A percentile compares a stretch with the other conserved stretches of the same genome.
Evolutionary conservation across 2,113 vertebrate species (phyloP).

Genomic region (Macroglossus sobrinus): DNA sequence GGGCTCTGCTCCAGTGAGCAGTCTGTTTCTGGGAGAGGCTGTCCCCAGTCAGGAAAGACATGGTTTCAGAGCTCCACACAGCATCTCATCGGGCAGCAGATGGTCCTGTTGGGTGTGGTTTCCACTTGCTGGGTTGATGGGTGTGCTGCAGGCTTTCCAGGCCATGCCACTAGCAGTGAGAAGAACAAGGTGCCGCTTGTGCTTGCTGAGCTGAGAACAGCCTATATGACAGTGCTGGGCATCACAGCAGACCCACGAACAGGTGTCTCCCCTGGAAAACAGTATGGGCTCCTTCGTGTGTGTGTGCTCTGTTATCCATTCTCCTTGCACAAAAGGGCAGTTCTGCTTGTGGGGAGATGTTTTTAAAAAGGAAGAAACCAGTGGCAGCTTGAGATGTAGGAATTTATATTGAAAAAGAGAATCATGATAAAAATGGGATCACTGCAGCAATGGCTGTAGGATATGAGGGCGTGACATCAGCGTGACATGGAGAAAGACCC

Average conservation of each 20-base stretch:
- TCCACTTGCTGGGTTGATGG: background rate
- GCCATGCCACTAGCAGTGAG: background rate
- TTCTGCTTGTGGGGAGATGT: background rate
- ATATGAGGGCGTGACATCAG: background rate
- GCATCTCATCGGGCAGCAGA: background rate
- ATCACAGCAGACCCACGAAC: background rate
- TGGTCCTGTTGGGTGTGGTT: background rate
- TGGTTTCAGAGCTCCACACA: background rate
- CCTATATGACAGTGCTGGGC: background rate
- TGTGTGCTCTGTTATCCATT: background rate
- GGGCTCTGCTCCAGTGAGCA: background rate
- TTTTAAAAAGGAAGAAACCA: background rate
- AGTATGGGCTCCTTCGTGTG: background rate
- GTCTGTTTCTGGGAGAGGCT: background rate
- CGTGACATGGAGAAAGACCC: background rate
- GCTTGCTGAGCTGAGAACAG: background rate
- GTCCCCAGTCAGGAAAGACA: background rate
- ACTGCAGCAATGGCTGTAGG: background rate
- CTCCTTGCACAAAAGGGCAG: background rate
- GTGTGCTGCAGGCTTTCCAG: background rate
- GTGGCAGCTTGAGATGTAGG: background rate
- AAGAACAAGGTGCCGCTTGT: background rate
- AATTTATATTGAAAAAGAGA: background rate
- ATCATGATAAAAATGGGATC: background rate
- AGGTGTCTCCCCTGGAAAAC: background rate